Percentiles rank a stretch among this genome's conserved stretches.
phyloP scores from a whole-genome alignment of 1,140 invertebrate species.

The Calephelis nemesis region DNA sequence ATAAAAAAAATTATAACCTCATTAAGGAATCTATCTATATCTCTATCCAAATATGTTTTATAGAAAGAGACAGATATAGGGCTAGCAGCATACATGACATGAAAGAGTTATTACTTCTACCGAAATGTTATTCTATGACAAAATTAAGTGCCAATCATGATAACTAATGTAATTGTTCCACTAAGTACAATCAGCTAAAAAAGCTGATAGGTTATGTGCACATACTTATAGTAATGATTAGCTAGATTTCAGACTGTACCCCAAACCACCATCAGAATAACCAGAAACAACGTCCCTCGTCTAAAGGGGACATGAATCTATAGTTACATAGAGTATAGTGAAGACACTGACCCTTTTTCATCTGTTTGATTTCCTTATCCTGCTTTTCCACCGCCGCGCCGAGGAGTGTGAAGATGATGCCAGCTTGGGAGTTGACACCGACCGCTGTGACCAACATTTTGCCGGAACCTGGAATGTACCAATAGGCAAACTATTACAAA shows the following conservation, averaged over 20 bases:
- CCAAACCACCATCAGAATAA: constrained; percentile 20
- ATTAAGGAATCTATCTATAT: too few relatives aligned
- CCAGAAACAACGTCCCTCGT: constrained; percentile 16
- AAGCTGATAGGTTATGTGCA: neutral
- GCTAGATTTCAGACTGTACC: neutral
- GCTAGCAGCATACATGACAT: too few relatives aligned
- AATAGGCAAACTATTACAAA: too few relatives aligned
- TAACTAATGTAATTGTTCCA: too few relatives aligned
- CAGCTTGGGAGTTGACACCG: constrained; percentile 99
- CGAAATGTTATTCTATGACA: too few relatives aligned
- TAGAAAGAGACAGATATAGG: too few relatives aligned
- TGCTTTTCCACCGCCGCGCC: constrained; percentile 96
- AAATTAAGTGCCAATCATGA: too few relatives aligned
- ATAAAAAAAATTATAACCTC: too few relatives aligned
- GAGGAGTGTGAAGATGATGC: constrained; percentile 99
- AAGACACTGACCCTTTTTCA: constrained; percentile 90
- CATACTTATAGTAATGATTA: neutral
- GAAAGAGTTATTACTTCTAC: too few relatives aligned
- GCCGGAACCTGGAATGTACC: constrained; percentile 88
- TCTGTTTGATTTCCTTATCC: constrained; percentile 94
- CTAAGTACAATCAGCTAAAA: too few relatives aligned
- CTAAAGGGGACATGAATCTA: constrained; percentile 30
- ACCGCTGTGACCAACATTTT: constrained; percentile 99
- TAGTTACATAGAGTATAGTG: constrained; percentile 17
- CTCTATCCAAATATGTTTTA: too few relatives aligned